These are phyloP conservation scores for Venusia cambrica DNA, from an alignment of 2,888 invertebrate genomes.

Conservation along the genomic window DNA sequence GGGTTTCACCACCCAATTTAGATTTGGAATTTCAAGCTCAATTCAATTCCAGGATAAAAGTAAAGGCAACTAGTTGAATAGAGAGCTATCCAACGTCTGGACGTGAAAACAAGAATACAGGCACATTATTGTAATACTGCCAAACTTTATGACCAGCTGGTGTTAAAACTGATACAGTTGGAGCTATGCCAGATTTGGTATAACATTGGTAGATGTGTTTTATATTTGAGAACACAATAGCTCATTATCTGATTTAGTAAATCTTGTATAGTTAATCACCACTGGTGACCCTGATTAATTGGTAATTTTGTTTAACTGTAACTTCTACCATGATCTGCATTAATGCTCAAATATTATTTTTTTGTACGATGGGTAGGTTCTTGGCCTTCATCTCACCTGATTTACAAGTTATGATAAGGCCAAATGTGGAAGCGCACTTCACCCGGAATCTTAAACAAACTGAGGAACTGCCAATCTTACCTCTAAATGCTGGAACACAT, in stretches of 20 bases:
- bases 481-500: too few species aligned
- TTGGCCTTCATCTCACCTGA: too few species aligned
- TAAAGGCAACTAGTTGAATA: conserved; percentile 32
- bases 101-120: conserved; percentile 66
- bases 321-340: too few species aligned
- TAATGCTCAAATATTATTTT: too few species aligned
- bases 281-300: too few species aligned
- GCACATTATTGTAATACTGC: conserved; percentile 55
- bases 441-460: too few species aligned
- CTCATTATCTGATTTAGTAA: conserved; percentile 1
- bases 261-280: neutral
- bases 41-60: too few species aligned
- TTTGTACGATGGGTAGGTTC: too few species aligned
- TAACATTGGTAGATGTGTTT: conserved; percentile 24
- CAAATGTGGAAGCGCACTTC: too few species aligned
- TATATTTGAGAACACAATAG: conserved; percentile 20
- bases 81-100: conserved; percentile 52
- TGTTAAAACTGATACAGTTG: conserved; percentile 59
- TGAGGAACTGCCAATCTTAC: too few species aligned
- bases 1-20: conserved; percentile 31
- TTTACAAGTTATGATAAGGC: too few species aligned
- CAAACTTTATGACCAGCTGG: conserved; percentile 58
- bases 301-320: too few species aligned
- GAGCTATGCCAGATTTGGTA: conserved; percentile 52
- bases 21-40: conserved; percentile 16